Evolutionary conservation across 92 coral and sea anemone species (phyloP).

Genomic region (Palythoa grandiflora): DNA sequence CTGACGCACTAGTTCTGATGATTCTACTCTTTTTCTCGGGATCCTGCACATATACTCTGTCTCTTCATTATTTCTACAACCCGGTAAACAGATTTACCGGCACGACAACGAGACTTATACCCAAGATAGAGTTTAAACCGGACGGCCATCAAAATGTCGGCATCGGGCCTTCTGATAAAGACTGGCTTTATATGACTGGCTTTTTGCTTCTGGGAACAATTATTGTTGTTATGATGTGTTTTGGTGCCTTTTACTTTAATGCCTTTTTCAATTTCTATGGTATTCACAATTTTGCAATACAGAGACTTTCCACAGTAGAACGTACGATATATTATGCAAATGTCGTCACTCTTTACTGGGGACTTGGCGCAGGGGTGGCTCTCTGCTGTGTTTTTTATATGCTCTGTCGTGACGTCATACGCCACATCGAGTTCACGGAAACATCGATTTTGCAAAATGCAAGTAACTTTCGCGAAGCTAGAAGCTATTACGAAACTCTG

Average conservation of each 20-base stretch:
- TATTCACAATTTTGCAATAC: constrained; percentile 53
- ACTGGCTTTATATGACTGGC: constrained; percentile 59
- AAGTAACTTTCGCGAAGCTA: constrained; percentile 58
- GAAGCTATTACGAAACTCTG: constrained; percentile 66
- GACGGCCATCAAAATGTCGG: constrained; percentile 54
- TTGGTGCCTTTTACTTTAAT: constrained; percentile 43
- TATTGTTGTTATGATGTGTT: constrained; percentile 45
- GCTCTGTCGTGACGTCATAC: constrained; percentile 63
- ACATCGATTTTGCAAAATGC: constrained; percentile 52
- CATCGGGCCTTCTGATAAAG: constrained; percentile 48
- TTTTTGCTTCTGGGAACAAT: constrained; percentile 57
- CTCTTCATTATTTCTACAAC: constrained; percentile 60
- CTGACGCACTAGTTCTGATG: constrained; percentile 62
- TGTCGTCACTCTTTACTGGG: constrained; percentile 50
- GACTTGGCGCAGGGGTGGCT: constrained; percentile 49
- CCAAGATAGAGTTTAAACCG: constrained; percentile 63
- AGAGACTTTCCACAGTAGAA: constrained; percentile 23
- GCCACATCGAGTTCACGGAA: constrained; percentile 73
- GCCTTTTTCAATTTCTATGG: constrained; percentile 64
- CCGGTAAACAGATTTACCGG: constrained; percentile 53
- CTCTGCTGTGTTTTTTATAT: constrained; percentile 70
- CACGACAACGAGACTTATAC: constrained; percentile 51
- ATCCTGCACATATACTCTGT: constrained; percentile 56
- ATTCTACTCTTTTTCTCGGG: constrained; percentile 56
- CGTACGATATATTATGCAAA: constrained; percentile 38